Percentiles rank a stretch among this genome's conserved stretches.
These are phyloP conservation scores for Babyrousa celebensis DNA, from an alignment of 2,797 vertebrate genomes.

Conservation along the genomic window DNA sequence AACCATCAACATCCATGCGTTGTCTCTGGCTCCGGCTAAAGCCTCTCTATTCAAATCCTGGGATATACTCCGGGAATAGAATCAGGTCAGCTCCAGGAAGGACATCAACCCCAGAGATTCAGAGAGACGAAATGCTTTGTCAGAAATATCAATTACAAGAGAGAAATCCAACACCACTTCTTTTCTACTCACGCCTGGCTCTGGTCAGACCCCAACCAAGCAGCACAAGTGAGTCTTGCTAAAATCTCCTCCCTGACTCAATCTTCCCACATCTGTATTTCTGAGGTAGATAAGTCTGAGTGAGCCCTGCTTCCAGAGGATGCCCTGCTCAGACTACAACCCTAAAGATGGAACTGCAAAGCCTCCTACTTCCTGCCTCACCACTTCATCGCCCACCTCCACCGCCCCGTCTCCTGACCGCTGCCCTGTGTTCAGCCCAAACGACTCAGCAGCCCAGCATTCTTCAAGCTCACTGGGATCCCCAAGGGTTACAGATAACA, in stretches of 20 bases:
- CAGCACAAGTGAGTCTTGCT: neutral
- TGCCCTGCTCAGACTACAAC: neutral
- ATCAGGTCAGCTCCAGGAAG: neutral
- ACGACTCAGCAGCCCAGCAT: neutral
- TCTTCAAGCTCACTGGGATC: neutral
- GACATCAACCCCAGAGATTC: conserved; percentile 1
- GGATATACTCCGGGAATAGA: conserved; percentile 19
- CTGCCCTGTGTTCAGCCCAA: neutral
- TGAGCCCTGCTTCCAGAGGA: conserved; percentile 26
- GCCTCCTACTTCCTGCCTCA: neutral
- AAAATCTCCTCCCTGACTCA: conserved; percentile 35
- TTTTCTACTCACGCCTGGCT: neutral
- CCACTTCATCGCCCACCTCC: neutral
- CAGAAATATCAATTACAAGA: neutral
- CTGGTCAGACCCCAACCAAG: neutral
- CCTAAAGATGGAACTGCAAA: neutral
- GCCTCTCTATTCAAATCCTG: neutral
- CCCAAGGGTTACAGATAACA: neutral
- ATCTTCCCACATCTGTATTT: conserved; percentile 16
- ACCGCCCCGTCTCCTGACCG: neutral
- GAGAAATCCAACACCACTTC: neutral
- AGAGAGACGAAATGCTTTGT: neutral
- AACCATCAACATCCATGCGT: neutral
- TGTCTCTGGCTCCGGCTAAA: conserved; percentile 8
- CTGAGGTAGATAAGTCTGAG: conserved; percentile 5